Evolutionary conservation across 2,797 vertebrate species (phyloP), one percentile per base, ranked within the genome.

Genomic region (Tokudaia tokunoshimensis): DNA sequence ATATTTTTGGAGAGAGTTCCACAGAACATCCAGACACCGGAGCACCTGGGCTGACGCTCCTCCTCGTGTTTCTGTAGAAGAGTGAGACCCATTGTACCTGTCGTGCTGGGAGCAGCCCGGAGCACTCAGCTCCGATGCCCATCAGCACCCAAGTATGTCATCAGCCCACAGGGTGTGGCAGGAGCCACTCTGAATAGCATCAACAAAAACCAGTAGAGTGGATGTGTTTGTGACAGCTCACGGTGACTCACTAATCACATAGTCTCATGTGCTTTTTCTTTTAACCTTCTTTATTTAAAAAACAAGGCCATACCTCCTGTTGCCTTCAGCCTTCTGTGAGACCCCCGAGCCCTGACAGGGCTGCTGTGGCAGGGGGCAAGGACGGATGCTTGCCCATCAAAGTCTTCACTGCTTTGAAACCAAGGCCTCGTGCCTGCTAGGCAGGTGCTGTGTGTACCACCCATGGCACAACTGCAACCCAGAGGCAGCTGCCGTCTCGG

Each of bases 231-330:
- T 81, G 94, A 92, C 92, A 94, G 92, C 91, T 96, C 96, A 76
- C 0, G 9, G 47, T 98, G 98, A 98, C 97, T 98, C 98, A 98
- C 92, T 94, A 75, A 93, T 97, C 95, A 86, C 87, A 52, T 1
- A 96, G 97, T 67, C 95, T 96, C 97, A 97, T 95, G 47, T 59
- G 74, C 44, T 90, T 78, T 81, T 96, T 70, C 88, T 96, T 61
- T 61, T 24, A 4, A 81, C 97, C 96, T 92, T 70, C 89, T 91
- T 96, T 81, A 81, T 94, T 96, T 34, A 7, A 59, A 92, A 86
- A 94, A 47, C 57, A 50, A 89, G 37, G 70, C 13, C 70, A 59
- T 26, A 31, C 91, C 24, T 20, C 85, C 63, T 79, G 19, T 9
- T 47, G 20, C 63, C 41, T 29, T 41, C 55, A 6, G 12, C 26